Evolutionary conservation across 2,888 invertebrate species (phyloP).

Genomic region (Aricia artaxerxes): DNA sequence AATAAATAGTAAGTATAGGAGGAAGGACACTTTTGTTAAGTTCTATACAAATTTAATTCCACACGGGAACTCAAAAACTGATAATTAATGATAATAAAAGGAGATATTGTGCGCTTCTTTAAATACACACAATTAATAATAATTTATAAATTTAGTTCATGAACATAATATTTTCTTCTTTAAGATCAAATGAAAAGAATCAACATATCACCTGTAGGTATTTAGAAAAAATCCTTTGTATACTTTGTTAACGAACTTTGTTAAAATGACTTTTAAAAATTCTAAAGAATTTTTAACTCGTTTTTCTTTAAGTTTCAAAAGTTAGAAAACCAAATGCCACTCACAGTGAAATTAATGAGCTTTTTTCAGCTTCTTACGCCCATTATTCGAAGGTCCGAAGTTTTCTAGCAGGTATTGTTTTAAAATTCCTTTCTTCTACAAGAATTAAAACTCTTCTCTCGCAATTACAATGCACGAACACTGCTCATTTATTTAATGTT

Average conservation of each 20-base stretch:
- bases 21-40: too few relatives aligned
- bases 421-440: constrained; percentile 17
- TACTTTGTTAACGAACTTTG: neutral
- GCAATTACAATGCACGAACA: constrained; percentile 12
- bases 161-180: neutral
- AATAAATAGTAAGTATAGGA: too few relatives aligned
- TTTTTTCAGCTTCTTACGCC: constrained; percentile 38
- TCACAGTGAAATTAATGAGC: constrained; percentile 67
- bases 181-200: neutral
- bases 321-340: constrained; percentile 61
- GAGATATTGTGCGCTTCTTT: neutral
- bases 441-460: constrained; percentile 16
- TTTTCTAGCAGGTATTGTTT: constrained; percentile 24
- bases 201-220: neutral
- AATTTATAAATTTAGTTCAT: neutral
- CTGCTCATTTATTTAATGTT: constrained; percentile 11
- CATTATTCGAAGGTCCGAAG: constrained; percentile 21
- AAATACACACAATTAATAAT: neutral
- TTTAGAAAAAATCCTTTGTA: neutral
- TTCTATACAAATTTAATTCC: too few relatives aligned
- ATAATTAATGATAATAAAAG: too few relatives aligned
- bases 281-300: neutral
- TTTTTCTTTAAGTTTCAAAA: constrained; percentile 56
- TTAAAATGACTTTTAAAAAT: neutral
- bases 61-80: too few relatives aligned